These are phyloP conservation scores for Yponomeuta malinellus DNA, from an alignment of 2,888 invertebrate species.

Conservation along the genomic window DNA sequence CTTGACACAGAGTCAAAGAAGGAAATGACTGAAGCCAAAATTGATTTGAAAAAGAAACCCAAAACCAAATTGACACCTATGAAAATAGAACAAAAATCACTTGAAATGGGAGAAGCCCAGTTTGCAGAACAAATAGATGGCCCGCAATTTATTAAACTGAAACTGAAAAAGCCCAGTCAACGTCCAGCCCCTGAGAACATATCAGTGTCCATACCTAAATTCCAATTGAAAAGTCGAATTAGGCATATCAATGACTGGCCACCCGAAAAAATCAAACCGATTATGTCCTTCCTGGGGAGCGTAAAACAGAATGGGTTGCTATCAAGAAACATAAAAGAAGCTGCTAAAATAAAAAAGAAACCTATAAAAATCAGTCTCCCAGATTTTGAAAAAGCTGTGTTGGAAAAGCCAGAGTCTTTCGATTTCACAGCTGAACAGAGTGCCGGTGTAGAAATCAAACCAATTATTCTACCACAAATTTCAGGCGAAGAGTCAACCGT, in stretches of 20 bases:
- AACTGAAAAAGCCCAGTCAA: constrained; percentile 78
- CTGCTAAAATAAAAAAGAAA: constrained; percentile 77
- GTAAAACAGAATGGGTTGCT: constrained; percentile 79
- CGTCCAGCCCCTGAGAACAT: constrained; percentile 65
- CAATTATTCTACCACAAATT: neutral
- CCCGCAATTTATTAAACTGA: constrained; percentile 81
- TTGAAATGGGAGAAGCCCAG: constrained; percentile 78
- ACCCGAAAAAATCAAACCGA: constrained; percentile 70
- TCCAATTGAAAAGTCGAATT: constrained; percentile 83
- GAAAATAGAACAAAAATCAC: constrained; percentile 78
- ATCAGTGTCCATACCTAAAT: constrained; percentile 75
- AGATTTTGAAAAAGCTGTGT: constrained; percentile 67
- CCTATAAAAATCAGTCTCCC: constrained; percentile 68
- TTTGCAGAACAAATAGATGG: constrained; percentile 76
- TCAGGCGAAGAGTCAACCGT: neutral
- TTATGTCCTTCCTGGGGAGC: constrained; percentile 72
- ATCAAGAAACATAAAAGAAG: constrained; percentile 83
- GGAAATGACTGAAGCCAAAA: constrained; percentile 40
- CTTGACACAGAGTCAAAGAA: constrained; percentile 31
- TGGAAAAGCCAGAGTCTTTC: constrained; percentile 49
- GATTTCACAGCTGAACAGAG: constrained; percentile 7
- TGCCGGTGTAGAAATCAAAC: neutral
- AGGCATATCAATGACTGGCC: constrained; percentile 78
- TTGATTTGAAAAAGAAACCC: constrained; percentile 27
- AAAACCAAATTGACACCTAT: constrained; percentile 55